Percentiles rank a stretch among this genome's conserved stretches.
Evolutionary conservation across 2,113 vertebrate species (phyloP).

Genomic region (Baryphthengus martii): DNA sequence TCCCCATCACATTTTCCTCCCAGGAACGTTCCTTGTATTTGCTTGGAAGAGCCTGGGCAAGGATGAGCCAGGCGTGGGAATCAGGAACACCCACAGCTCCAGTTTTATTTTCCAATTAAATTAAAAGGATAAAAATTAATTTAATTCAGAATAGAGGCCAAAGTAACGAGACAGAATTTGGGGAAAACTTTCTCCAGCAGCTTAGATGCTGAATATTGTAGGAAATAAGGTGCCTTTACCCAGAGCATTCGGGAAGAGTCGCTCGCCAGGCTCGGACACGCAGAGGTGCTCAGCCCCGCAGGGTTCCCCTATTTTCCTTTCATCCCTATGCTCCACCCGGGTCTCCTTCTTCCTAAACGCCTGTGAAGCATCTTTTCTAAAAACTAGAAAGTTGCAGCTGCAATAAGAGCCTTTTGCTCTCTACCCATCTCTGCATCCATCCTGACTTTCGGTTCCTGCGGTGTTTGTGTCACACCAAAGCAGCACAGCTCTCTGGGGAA

Average conservation of each 20-base stretch:
- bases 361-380: not conserved
- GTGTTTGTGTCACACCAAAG: rapidly evolving
- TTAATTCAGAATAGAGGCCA: not conserved
- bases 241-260: not conserved
- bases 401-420: not conserved
- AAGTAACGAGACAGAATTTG: not conserved
- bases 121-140: not conserved
- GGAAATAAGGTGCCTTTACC: rapidly evolving
- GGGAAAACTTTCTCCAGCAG: not conserved
- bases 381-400: not conserved
- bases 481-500: not conserved
- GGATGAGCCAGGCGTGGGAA: not conserved
- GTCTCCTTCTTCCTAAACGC: rapidly evolving
- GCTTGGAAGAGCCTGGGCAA: not conserved
- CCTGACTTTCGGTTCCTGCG: rapidly evolving
- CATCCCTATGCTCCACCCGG: not conserved
- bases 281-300: not conserved
- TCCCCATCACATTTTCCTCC: not conserved
- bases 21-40: not conserved
- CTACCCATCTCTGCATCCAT: not conserved
- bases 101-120: not conserved
- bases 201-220: rapidly evolving
- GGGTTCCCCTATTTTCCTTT: not conserved
- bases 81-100: not conserved
- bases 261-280: rapidly evolving